Base-by-base conservation (phyloP, 53 echinoderm and acorn worm genomes). In the Paracentrotus lividus region DNA sequence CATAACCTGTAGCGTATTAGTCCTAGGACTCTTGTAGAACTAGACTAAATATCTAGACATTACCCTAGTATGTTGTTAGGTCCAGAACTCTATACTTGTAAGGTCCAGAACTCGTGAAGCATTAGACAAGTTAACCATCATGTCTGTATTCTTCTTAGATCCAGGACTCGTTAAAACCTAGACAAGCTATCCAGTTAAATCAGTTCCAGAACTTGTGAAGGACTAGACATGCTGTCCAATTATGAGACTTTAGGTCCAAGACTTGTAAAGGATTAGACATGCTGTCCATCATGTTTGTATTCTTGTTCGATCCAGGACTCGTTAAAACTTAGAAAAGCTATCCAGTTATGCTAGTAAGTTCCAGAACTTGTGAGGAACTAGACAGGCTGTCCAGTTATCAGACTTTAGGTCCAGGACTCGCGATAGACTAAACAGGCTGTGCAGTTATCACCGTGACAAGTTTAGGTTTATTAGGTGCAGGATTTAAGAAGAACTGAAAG, bases 401-500 rank as follows among this genome's bases (percentile, higher is more conserved):
- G 24, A 42, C 27, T 31, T 67, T 77, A 31, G 32, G 77, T 42
- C 40, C 43, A 77, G 77, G 77, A 40, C n/a, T n/a, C n/a, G n/a
- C n/a, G n/a, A n/a, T n/a, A n/a, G n/a, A n/a, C 77, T 77, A 91
- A 36, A 91, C 91, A 42, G 77, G 51, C 44, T 91, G 91, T 29
- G 54, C 91, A 33, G 66, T 42, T 76, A 52, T 44, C 55, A 76
- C n/a, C n/a, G n/a, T n/a, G n/a, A n/a, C 49, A 36, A 3, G 24
- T 5, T 55, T 81, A 53, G 57, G 32, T 51, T 92, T 92, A 43
- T 92, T 57, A 61, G 84, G 92, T 81, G 44, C 51, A 53, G 92
- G 92, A 77, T 38, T 92, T 16, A 92, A 81, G 58, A 92, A 78
- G 40, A 92, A 36, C 42, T 92, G 77, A 42, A 92, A 78, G 44